phyloP scores from a whole-genome alignment of 1,140 invertebrate species.

The Drosophila elegans region DNA sequence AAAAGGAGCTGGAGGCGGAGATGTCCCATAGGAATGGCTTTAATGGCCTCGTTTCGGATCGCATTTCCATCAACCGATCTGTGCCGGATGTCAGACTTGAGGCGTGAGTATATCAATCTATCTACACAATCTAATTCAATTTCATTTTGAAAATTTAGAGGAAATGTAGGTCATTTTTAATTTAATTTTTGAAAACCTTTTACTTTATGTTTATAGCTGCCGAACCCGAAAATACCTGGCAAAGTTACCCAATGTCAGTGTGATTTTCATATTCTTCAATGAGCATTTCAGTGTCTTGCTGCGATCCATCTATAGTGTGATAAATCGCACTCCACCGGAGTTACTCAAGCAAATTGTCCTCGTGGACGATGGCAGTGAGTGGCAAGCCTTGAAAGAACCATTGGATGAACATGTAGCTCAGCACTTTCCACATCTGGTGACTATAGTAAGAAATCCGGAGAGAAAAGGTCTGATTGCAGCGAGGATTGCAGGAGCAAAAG shows the following conservation, averaged over 20 bases:
- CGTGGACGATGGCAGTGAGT: constrained; percentile 95
- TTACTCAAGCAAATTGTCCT: constrained; percentile 95
- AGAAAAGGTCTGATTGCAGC: constrained; percentile 95
- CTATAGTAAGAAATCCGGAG: constrained; percentile 89
- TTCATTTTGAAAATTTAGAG: too few species aligned
- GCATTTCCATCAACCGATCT: constrained; percentile 91
- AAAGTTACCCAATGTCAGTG: constrained; percentile 91
- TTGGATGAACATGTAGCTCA: constrained; percentile 91
- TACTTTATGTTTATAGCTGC: constrained; percentile 87
- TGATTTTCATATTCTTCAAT: constrained; percentile 97
- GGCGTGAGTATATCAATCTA: constrained; percentile 86
- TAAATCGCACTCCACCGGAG: constrained; percentile 92
- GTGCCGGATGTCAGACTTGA: constrained; percentile 91
- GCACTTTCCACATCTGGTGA: constrained; percentile 89
- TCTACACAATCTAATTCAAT: too few species aligned
- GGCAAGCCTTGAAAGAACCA: constrained; percentile 89
- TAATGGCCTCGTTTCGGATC: constrained; percentile 92
- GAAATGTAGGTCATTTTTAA: too few species aligned
- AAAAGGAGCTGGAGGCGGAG: constrained; percentile 85
- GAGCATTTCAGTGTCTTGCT: constrained; percentile 95
- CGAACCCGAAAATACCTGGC: constrained; percentile 90
- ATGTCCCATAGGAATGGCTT: constrained; percentile 92
- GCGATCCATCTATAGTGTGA: constrained; percentile 92
- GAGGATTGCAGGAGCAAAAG: constrained; percentile 92
- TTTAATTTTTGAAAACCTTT: constrained; percentile 73